Evolutionary conservation across 2,888 invertebrate species (phyloP), one percentile per base, ranked within the genome.

Genomic region (Saturnia japonica): DNA sequence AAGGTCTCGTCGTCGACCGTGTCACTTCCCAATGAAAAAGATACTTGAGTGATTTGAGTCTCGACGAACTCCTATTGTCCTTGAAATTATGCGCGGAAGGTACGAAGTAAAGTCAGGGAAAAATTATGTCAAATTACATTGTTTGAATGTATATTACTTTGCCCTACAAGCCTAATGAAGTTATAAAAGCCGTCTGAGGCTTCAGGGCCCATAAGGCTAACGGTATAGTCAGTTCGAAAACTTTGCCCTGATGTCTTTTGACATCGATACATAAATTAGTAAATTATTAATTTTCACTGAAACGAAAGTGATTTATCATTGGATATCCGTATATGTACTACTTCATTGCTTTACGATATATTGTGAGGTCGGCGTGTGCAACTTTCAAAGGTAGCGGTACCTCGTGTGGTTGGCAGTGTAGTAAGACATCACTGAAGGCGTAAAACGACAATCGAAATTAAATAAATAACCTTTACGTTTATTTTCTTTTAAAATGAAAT

Each of bases 11-110:
- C 81, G 84, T 81, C 88, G 87, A 90, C 87, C 88, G 89, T 90
- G 88, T 90, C 90, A 91, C 89, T 92, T 92, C 91, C 91, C 89
- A 88, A 87, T 90, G 86, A 91, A 91, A 91, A 92, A 90, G 87
- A 87, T 86, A 87, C 87, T 85, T 79, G 81, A 88, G 85, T 47
- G 47, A 47, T 19, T 47, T 19, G 54, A 54, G 84, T 82, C 84
- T 54, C 54, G 54, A 54, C 85, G 81, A 85, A 87, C 82, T 84
- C n/a, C 83, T 82, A 80, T 76, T 86, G 91, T 91, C 91, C 93
- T 92, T 91, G 89, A 87, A 80, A 83, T 78, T 81, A 81, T 81
- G 81, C 75, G 80, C 86, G 85, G 85, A 87, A 89, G 83, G 83
- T 80, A 86, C 83, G 84, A 84, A 80, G 75, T 78, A 74, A 75